Percentiles rank a stretch among this genome's conserved stretches.
phyloP scores from a whole-genome alignment of 2,888 invertebrate species.

The Morpho achilles region DNA sequence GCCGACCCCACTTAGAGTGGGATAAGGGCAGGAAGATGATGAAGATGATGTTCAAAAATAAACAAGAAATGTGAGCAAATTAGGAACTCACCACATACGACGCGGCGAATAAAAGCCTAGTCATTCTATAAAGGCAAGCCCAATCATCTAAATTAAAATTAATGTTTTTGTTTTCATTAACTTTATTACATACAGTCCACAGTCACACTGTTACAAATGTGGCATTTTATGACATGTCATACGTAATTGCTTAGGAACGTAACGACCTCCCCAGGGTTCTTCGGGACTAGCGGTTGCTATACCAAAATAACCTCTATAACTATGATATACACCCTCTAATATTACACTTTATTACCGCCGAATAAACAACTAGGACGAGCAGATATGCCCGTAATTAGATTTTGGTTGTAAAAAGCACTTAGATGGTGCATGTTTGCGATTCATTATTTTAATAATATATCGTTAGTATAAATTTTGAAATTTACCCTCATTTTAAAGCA shows the following conservation, averaged over 20 bases:
- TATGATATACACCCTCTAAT: slow-evolving; percentile 34
- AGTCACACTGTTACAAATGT: slow-evolving; percentile 32
- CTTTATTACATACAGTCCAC: slow-evolving; percentile 17
- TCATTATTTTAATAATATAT: slow-evolving; percentile 11
- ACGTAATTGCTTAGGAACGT: slow-evolving; percentile 62
- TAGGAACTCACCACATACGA: no score
- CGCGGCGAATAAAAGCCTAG: no score
- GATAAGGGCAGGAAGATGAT: no score
- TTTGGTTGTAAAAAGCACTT: slow-evolving; percentile 22
- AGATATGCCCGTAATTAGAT: slow-evolving; percentile 23
- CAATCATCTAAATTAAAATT: slow-evolving; percentile 14
- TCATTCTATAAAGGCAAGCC: neutral
- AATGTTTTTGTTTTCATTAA: slow-evolving; percentile 24
- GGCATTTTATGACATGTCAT: slow-evolving; percentile 66
- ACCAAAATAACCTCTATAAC: slow-evolving; percentile 46
- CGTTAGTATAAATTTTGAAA: no score
- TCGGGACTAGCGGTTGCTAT: slow-evolving; percentile 37
- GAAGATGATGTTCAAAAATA: no score
- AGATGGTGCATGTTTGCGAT: slow-evolving; percentile 12
- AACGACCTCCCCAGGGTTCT: slow-evolving; percentile 42
- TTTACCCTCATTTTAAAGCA: no score
- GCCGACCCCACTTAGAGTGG: no score
- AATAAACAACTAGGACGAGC: slow-evolving; percentile 29
- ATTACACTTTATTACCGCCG: slow-evolving; percentile 38
- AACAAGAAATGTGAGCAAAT: no score